Base-by-base conservation (phyloP, 2,797 vertebrate genomes). In the Oreortyx pictus region DNA sequence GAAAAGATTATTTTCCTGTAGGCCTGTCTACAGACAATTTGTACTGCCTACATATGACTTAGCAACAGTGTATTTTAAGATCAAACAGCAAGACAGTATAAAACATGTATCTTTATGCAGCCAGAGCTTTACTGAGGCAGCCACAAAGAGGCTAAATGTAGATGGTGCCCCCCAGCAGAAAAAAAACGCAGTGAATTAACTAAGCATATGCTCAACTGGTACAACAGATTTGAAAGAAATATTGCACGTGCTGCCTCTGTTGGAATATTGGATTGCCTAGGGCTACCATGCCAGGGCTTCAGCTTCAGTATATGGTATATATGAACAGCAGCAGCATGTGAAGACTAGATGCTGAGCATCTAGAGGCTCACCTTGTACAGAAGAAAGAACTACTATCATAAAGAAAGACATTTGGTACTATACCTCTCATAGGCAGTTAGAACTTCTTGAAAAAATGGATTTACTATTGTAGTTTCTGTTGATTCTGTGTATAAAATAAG, bases 251-350 rank as follows among this genome's bases (percentile, higher is more conserved):
- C 31, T 77, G 24, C 49, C 54, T 83, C 54, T 83, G 37, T 54
- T 60, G 47, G 59, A 61, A 27, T 74, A 67, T 0, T 75, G 57
- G 16, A 20, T 71, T 75, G 33, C 16, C 56, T 29, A 20, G 31
- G 33, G n/a, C 27, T 62, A 41, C 15, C 2, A 5, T 33, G 17
- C 19, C 54, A 39, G 24, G 37, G n/a, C n/a, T 52, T 65, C 57
- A 78, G 43, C 65, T 50, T 50, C 19, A 17, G 13, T 0, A 0
- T 54, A 46, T 2, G 4, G 18, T 11, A 17, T 43, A 24, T 22
- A 33, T 2, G 9, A 86, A 24, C 37, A 54, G 46, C 3, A 4
- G 1, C 4, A 50, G 8, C 19, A 46, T 9, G 19, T 66, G 77
- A 82, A 79, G 31, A 5, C 22, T n/a, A 65, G 29, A 64, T 46